These are phyloP conservation scores for Diadema setosum DNA, from an alignment of 35 echinoderm and acorn worm genomes.

Conservation along the genomic window DNA sequence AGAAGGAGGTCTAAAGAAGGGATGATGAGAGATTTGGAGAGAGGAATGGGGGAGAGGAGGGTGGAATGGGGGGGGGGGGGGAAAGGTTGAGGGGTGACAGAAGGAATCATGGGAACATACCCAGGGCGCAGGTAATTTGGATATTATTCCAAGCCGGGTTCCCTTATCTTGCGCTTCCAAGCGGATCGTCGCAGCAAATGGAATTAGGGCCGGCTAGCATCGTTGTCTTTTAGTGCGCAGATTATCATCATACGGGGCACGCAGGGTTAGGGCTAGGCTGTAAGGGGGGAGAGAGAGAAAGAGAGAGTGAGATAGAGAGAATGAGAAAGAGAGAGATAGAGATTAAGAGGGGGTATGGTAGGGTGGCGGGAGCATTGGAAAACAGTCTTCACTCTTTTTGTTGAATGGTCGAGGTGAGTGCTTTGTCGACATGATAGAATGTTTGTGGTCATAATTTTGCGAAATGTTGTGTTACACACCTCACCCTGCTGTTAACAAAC, in stretches of 20 bases:
- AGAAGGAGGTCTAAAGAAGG: too few relatives aligned
- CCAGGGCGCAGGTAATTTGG: background rate
- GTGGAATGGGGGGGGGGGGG: background rate
- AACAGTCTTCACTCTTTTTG: too few relatives aligned
- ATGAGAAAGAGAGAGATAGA: background rate
- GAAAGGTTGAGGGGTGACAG: background rate
- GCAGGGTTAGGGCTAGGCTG: background rate
- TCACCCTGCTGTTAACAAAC: too few relatives aligned
- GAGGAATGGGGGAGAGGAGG: background rate
- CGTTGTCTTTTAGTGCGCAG: background rate
- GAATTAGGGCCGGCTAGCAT: background rate
- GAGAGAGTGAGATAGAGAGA: background rate
- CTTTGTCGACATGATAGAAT: too few relatives aligned
- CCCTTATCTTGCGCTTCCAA: slow-evolving; percentile 8
- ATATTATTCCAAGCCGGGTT: background rate
- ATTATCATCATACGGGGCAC: background rate
- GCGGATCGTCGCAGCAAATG: background rate
- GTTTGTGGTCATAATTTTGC: too few relatives aligned
- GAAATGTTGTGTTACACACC: too few relatives aligned
- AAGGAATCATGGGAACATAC: background rate
- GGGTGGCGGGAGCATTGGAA: background rate
- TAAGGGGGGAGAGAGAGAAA: background rate
- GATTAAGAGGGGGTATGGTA: background rate
- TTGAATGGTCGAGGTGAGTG: too few relatives aligned
- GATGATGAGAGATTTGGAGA: too few relatives aligned